A percentile compares a stretch with the other conserved stretches of the same genome.
Evolutionary conservation across 2,113 vertebrate genomes (phyloP).

Genomic region (Gobiocypris rarus): DNA sequence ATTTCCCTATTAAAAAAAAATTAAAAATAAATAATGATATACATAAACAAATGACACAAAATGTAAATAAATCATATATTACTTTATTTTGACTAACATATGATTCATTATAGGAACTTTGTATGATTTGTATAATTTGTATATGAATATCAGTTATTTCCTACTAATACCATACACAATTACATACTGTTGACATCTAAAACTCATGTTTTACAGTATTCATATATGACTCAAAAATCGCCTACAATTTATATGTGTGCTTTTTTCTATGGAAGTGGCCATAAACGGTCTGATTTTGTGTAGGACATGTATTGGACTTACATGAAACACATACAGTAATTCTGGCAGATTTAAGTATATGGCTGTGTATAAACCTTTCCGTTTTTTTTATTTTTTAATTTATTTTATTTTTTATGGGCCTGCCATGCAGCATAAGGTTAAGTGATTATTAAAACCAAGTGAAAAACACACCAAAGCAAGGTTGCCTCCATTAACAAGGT

Average conservation of each 20-base stretch:
- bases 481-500: neutral
- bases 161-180: neutral
- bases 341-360: neutral
- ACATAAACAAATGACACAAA: neutral
- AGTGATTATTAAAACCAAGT: constrained; percentile 10
- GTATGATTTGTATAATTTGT: constrained; percentile 15
- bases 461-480: neutral
- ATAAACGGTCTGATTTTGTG: neutral
- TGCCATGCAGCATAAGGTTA: constrained; percentile 38
- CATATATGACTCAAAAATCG: neutral
- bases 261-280: neutral
- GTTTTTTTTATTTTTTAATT: neutral
- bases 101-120: neutral
- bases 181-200: neutral
- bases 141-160: neutral
- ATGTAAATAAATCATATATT: neutral
- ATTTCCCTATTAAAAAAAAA: no score
- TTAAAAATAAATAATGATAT: no score
- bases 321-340: neutral
- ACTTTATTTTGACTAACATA: neutral
- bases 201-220: neutral
- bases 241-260: neutral
- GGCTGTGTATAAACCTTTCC: neutral
- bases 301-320: neutral
- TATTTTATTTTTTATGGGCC: constrained; percentile 27